Conservation (phyloP, 2,113 vertebrate species). For the Leucosticte australis region DNA sequence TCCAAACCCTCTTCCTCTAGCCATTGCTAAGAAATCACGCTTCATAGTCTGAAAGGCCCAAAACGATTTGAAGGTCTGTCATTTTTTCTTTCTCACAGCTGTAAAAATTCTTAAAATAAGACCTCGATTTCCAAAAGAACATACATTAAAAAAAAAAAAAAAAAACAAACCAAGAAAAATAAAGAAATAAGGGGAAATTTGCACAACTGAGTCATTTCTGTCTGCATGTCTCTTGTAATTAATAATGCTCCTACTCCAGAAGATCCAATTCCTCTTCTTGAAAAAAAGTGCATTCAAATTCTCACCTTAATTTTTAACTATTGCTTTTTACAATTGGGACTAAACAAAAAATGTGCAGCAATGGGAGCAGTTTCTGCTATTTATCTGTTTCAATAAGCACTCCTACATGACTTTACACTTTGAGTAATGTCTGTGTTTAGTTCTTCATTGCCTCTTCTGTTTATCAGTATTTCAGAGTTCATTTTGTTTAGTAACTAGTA, state of each 20-base stretch:
- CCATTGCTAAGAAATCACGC: constrained; percentile 15
- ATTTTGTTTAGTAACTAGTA: neutral
- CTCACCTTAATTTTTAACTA: neutral
- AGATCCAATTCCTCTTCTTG: neutral
- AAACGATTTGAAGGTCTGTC: neutral
- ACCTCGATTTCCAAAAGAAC: neutral
- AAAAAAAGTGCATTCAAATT: neutral
- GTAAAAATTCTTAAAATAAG: constrained; percentile 31
- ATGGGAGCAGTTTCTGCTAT: neutral
- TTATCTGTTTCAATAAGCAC: neutral
- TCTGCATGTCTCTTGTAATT: neutral
- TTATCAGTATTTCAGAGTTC: neutral
- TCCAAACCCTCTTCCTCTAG: constrained; percentile 23
- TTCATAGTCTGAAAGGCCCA: constrained; percentile 22
- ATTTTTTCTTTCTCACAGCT: constrained; percentile 20
- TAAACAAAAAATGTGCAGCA: neutral
- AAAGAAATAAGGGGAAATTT: neutral
- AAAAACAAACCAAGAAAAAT: neutral
- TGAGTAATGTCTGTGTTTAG: neutral
- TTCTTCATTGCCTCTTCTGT: neutral
- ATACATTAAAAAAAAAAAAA: neutral
- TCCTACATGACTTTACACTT: neutral
- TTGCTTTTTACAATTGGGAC: neutral
- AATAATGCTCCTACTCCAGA: neutral
- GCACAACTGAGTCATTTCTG: constrained; percentile 6